Conservation (phyloP, 2,888 invertebrate genomes). For the Margaritifera margaritifera region DNA sequence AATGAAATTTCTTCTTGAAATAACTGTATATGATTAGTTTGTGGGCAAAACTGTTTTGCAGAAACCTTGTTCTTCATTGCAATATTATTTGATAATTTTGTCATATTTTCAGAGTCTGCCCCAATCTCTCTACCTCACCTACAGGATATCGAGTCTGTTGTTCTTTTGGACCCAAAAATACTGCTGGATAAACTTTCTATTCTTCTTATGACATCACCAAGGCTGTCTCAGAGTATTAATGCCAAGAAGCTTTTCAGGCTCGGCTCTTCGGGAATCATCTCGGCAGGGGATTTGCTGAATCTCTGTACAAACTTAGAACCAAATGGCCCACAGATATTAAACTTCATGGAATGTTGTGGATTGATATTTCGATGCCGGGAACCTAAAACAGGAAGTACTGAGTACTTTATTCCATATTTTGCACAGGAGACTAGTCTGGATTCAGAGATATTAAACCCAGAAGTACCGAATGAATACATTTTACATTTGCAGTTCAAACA, state of each 20-base stretch:
- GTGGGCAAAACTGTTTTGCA: too few relatives aligned
- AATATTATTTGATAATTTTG: too few relatives aligned
- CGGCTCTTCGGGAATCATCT: conserved; percentile 35
- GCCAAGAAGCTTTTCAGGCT: conserved; percentile 36
- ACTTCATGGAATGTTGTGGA: conserved; percentile 40
- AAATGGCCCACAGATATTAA: conserved; percentile 17
- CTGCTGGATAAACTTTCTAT: conserved; percentile 28
- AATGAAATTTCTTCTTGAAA: too few relatives aligned
- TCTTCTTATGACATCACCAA: conserved; percentile 15
- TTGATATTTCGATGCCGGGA: conserved; percentile 29
- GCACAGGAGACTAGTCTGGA: conserved; percentile 16
- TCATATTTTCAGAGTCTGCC: conserved; percentile 33
- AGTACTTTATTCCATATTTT: conserved; percentile 47
- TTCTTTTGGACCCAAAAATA: conserved; percentile 38
- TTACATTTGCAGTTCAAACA: conserved; percentile 39
- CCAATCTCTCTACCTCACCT: conserved; percentile 28
- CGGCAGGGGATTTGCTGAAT: conserved; percentile 18
- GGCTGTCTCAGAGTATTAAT: conserved; percentile 23
- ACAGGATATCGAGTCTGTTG: conserved; percentile 29
- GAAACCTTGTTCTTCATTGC: too few relatives aligned
- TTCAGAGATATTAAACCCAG: conserved; percentile 2
- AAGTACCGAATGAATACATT: conserved; percentile 26
- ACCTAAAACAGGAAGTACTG: conserved; percentile 8
- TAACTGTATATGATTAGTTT: too few relatives aligned
- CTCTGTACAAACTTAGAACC: conserved; percentile 12